Conservation (phyloP, 64 coral and sea anemone genomes). For the Anthopleura sola region DNA sequence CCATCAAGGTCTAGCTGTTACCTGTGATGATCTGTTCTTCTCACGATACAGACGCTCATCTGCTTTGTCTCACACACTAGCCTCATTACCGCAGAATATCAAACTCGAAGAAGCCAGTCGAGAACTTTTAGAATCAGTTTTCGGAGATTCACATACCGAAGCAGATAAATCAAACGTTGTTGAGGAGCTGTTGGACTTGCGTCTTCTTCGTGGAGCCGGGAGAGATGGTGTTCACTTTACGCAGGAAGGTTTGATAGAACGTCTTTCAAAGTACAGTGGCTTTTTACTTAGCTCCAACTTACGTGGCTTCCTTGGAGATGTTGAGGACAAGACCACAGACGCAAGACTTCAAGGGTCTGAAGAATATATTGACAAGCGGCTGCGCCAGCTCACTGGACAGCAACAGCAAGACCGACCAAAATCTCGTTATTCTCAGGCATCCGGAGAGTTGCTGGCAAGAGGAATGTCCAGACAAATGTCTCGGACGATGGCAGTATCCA, state of each 20-base stretch:
- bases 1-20: slow-evolving; percentile 82
- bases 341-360: slow-evolving; percentile 86
- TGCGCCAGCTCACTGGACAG: slow-evolving; percentile 64
- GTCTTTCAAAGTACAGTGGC: slow-evolving; percentile 88
- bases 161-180: slow-evolving; percentile 77
- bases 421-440: slow-evolving; percentile 88
- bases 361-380: slow-evolving; percentile 75
- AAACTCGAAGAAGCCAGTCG: slow-evolving; percentile 64
- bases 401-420: slow-evolving; percentile 58
- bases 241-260: slow-evolving; percentile 74
- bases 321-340: slow-evolving; percentile 65
- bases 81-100: slow-evolving; percentile 38
- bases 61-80: slow-evolving; percentile 61
- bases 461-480: slow-evolving; percentile 68
- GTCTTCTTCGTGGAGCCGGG: slow-evolving; percentile 79
- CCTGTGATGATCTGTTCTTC: slow-evolving; percentile 98
- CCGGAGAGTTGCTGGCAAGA: slow-evolving; percentile 63
- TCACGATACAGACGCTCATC: slow-evolving; percentile 89
- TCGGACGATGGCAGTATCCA: slow-evolving; percentile 78
- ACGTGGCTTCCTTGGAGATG: slow-evolving; percentile 62
- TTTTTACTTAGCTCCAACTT: slow-evolving; percentile 85
- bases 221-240: slow-evolving; percentile 95
- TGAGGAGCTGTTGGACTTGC: slow-evolving; percentile 75
- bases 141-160: slow-evolving; percentile 69
- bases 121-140: slow-evolving; percentile 68